Evolutionary conservation across 2,113 vertebrate species (phyloP), one percentile per base, ranked within the genome.

Genomic region (Ctenodactylus gundi): DNA sequence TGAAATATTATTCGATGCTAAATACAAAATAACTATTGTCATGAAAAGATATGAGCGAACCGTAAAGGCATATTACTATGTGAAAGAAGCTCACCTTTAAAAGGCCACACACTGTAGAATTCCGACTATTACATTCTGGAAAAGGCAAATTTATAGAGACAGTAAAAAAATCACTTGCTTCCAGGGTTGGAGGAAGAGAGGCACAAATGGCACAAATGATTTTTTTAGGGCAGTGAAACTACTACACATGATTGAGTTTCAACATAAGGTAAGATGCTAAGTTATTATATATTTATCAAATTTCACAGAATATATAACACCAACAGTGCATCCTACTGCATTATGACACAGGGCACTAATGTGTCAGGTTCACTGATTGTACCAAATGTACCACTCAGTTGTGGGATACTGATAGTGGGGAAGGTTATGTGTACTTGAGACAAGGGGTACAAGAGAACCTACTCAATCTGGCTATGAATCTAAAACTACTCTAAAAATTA

Each of bases 221-320:
- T 87, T 75, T n/a, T 73, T 87, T 21, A 83, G 17, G 11, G 34
- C 62, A 90, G 3, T 34, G 29, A 73, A 94, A 72, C 8, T 57
- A 90, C 51, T 93, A 57, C n/a, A 51, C 58, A 44, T 65, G 64
- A 90, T 64, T 65, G 3, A 62, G 12, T 55, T 44, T 70, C n/a
- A 76, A 1, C 60, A 67, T 34, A 78, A 90, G n/a, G 44, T 14
- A 25, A 84, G 15, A 36, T 89, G 10, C 44, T 17, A 88, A n/a
- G 58, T 90, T 57, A 75, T 65, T 72, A 82, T 51, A 93, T 2
- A 73, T 67, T 75, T 86, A 70, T 41, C 62, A 90, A 88, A 90
- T 86, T n/a, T 12, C 65, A 85, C 1, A 89, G 25, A 76, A 51
- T 2, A 11, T 49, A 49, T 0, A 57, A 23, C 8, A 86, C 21